Evolutionary conservation across 2,888 invertebrate genomes (phyloP).

Genomic region (Phania funesta): DNA sequence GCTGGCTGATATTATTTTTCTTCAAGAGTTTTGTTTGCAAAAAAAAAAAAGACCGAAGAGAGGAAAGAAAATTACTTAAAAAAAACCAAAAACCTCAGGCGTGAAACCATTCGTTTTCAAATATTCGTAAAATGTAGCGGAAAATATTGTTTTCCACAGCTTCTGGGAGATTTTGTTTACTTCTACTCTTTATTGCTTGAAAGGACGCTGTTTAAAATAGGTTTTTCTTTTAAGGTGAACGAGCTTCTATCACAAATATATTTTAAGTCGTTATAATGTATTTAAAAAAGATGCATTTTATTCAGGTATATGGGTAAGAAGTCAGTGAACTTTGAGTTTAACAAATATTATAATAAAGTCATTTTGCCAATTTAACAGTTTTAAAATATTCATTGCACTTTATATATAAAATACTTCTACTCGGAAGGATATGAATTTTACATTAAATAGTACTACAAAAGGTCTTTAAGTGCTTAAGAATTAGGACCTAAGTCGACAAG

Average conservation of each 20-base stretch:
- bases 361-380: background rate
- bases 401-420: no score
- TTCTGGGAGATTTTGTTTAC: constrained; percentile 32
- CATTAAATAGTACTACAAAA: no score
- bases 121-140: constrained; percentile 53
- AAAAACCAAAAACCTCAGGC: constrained; percentile 39
- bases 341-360: background rate
- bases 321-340: constrained; percentile 13
- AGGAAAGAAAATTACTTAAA: no score
- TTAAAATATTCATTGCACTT: background rate
- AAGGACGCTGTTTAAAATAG: background rate
- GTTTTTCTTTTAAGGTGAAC: background rate
- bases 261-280: no score
- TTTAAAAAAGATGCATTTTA: background rate
- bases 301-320: constrained; percentile 5
- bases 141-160: constrained; percentile 62
- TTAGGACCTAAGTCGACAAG: no score
- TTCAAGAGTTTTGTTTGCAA: background rate
- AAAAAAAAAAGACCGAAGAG: background rate
- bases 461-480: no score
- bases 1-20: background rate
- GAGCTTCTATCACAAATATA: background rate
- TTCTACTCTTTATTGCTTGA: background rate
- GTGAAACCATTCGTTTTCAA: constrained; percentile 54
- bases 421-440: no score